Conservation (phyloP, 92 coral and sea anemone genomes). For the Parazoanthus darwini region DNA sequence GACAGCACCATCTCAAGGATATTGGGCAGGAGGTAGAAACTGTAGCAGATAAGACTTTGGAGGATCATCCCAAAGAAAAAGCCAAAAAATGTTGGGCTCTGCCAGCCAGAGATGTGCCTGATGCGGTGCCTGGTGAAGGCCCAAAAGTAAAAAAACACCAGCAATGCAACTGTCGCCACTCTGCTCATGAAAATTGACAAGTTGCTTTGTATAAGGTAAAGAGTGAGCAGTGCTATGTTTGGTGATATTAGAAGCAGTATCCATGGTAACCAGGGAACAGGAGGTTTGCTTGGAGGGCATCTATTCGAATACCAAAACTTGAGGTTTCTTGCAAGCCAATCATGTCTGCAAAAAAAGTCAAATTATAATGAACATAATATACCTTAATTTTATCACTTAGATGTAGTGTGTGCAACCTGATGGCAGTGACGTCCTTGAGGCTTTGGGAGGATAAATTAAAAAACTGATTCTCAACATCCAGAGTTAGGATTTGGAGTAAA, state of each 20-base stretch:
- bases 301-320: constrained; percentile 78
- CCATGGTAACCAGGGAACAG: constrained; percentile 82
- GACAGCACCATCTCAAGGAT: constrained; percentile 65
- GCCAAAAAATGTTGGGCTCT: constrained; percentile 84
- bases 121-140: constrained; percentile 73
- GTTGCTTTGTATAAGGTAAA: constrained; percentile 50
- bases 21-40: constrained; percentile 72
- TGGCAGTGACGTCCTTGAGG: too few species aligned
- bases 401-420: too few species aligned
- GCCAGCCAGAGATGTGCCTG: constrained; percentile 78
- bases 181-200: constrained; percentile 53
- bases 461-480: too few species aligned
- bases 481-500: too few species aligned
- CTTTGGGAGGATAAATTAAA: too few species aligned
- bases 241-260: constrained; percentile 67
- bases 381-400: too few species aligned
- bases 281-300: constrained; percentile 63
- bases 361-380: not conserved
- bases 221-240: constrained; percentile 47
- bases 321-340: constrained; percentile 71
- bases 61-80: constrained; percentile 85
- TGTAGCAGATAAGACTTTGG: constrained; percentile 77
- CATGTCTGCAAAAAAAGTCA: constrained; percentile 50
- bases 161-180: constrained; percentile 30
- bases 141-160: constrained; percentile 56